These are phyloP conservation scores for Trachelus stipa DNA, from an alignment of 2,888 invertebrate species.

Conservation along the genomic window DNA sequence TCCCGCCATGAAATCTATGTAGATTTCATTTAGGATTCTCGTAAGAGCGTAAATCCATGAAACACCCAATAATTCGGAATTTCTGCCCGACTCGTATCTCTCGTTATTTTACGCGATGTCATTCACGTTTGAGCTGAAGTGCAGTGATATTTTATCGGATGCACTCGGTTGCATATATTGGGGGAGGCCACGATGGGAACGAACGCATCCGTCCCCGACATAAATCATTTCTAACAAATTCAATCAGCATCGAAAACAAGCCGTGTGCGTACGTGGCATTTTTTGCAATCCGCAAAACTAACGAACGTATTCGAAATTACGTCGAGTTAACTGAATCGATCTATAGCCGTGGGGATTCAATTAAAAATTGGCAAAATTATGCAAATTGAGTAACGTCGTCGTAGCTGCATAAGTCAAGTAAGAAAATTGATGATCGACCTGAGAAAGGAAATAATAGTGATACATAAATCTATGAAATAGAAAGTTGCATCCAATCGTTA, in stretches of 20 bases:
- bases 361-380: not conserved
- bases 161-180: conserved; percentile 12
- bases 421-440: not conserved
- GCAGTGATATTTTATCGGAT: conserved; percentile 22
- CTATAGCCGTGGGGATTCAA: not conserved
- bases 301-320: not conserved
- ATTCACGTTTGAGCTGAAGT: conserved; percentile 16
- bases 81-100: conserved; percentile 43
- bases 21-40: not conserved
- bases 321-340: not conserved
- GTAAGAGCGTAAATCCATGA: not conserved
- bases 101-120: conserved; percentile 40
- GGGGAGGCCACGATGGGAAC: not conserved
- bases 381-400: not conserved
- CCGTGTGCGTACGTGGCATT: not conserved
- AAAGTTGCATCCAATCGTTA: not conserved
- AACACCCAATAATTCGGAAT: conserved; percentile 30
- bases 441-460: not conserved
- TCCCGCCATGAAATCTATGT: not conserved
- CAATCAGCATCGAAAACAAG: conserved; percentile 9
- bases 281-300: not conserved
- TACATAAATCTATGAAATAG: not conserved
- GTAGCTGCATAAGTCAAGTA: not conserved
- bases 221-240: conserved; percentile 23
- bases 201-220: conserved; percentile 16